Conservation (phyloP, 2,113 vertebrate species). For the Lepus europaeus region DNA sequence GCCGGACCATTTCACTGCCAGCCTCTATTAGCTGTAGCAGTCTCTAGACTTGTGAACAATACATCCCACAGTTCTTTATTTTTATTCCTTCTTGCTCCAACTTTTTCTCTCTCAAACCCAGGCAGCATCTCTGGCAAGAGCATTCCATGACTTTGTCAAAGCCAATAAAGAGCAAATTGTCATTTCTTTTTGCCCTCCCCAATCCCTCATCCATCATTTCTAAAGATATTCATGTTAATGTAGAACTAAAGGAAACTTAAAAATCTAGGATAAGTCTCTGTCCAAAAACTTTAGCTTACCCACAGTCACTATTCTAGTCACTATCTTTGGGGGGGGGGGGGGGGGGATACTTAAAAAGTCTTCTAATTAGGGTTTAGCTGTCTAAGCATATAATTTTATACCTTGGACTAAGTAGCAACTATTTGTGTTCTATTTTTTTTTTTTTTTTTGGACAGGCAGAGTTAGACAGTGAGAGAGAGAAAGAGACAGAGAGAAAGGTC, state of each 20-base stretch:
- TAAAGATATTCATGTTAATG: neutral
- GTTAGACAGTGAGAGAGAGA: no score
- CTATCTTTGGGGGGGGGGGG: neutral
- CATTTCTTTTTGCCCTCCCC: neutral
- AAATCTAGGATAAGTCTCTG: neutral
- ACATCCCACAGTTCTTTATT: neutral
- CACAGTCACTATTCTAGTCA: neutral
- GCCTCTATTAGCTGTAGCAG: neutral
- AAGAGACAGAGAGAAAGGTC: no score
- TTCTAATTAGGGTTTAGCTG: neutral
- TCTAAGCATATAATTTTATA: neutral
- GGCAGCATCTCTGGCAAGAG: neutral
- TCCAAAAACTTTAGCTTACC: neutral
- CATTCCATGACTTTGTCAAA: neutral
- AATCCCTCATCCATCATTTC: neutral
- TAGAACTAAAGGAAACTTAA: neutral
- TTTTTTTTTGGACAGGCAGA: no score
- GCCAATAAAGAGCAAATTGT: neutral
- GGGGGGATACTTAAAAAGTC: neutral
- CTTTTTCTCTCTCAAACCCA: neutral
- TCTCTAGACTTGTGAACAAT: neutral
- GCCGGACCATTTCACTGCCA: neutral
- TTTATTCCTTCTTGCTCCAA: neutral
- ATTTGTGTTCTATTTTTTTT: neutral
- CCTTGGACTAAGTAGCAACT: neutral